Conservation (phyloP, 2,113 vertebrate genomes). For the Oreotragus oreotragus region DNA sequence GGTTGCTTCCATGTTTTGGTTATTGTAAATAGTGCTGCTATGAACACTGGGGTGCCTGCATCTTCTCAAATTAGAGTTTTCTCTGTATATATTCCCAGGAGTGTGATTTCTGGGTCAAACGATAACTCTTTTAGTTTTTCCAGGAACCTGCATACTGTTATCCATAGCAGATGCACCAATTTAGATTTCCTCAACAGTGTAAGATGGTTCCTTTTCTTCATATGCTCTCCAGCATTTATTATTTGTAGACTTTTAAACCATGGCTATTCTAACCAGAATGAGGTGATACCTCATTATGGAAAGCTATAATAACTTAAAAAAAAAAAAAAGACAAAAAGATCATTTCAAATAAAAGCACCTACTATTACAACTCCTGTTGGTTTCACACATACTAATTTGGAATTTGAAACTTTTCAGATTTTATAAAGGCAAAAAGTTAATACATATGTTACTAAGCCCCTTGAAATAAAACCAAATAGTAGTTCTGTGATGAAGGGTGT, state of each 20-base stretch:
- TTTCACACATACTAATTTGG: neutral
- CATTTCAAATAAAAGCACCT: slow-evolving; percentile 6
- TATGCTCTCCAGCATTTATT: neutral
- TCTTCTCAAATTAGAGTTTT: neutral
- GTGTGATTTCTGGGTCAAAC: neutral
- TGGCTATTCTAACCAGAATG: neutral
- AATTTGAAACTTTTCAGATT: neutral
- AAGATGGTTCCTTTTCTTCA: neutral
- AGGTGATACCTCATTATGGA: neutral
- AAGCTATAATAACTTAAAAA: neutral
- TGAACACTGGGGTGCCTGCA: neutral
- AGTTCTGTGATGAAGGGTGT: neutral
- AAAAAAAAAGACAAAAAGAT: neutral
- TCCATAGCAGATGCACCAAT: neutral
- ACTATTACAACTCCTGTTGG: neutral
- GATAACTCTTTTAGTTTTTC: neutral
- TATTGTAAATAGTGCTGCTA: neutral
- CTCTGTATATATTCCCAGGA: neutral
- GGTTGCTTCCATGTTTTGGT: neutral
- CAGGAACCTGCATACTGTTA: neutral
- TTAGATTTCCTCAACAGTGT: neutral
- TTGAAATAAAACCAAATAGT: neutral
- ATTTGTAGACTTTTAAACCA: neutral
- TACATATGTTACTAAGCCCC: neutral
- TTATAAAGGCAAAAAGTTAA: neutral